These are phyloP conservation scores for Cyclura pinguis DNA, from an alignment of 2,797 vertebrate genomes.

Conservation along the genomic window DNA sequence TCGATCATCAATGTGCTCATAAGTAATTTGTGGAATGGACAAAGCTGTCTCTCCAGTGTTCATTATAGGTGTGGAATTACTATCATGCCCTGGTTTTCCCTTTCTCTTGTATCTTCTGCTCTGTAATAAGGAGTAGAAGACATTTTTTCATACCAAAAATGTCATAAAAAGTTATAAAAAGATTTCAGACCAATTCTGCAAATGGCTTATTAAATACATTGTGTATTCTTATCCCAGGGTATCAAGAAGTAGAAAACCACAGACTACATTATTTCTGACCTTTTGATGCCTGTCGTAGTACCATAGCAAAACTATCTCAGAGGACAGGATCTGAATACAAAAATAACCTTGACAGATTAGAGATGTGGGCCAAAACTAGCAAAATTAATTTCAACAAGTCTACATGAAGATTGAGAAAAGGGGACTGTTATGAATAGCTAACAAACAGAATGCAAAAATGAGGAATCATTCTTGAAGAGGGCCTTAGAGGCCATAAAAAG, in stretches of 20 bases:
- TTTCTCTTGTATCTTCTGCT: slow-evolving; percentile 85
- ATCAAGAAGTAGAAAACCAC: background rate
- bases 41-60: slow-evolving; percentile 78
- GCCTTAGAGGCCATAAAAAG: too few relatives aligned
- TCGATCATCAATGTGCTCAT: slow-evolving; percentile 79
- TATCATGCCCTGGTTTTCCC: slow-evolving; percentile 80
- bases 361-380: too few relatives aligned
- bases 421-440: too few relatives aligned
- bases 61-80: slow-evolving; percentile 77
- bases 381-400: too few relatives aligned
- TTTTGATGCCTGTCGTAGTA: background rate
- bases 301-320: too few relatives aligned
- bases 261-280: background rate
- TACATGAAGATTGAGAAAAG: too few relatives aligned
- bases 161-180: background rate
- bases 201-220: background rate
- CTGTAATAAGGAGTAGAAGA: slow-evolving; percentile 71
- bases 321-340: too few relatives aligned
- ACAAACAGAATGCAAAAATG: too few relatives aligned
- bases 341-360: too few relatives aligned
- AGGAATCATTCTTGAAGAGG: too few relatives aligned
- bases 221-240: background rate
- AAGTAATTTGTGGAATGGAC: slow-evolving; percentile 89
- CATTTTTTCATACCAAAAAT: background rate
- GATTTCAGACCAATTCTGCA: background rate